Conservation (phyloP, 2,797 vertebrate genomes). For the Mus caroli region DNA sequence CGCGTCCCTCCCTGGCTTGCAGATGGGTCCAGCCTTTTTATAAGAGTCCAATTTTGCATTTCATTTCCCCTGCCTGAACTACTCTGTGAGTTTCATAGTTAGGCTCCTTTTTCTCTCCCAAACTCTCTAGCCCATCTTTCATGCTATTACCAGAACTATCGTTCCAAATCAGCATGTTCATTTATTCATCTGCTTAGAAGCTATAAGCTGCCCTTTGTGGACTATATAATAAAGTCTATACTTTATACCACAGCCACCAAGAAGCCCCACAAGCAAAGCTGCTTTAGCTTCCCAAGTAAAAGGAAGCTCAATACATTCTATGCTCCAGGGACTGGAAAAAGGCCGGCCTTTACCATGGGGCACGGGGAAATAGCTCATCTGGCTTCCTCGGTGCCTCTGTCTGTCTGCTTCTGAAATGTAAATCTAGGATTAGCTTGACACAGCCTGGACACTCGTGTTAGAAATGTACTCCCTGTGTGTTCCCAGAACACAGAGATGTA, state of each 20-base stretch:
- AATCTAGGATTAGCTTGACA: background rate
- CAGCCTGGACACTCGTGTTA: background rate
- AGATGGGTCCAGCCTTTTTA: background rate
- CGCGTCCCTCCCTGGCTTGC: background rate
- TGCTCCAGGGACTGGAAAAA: background rate
- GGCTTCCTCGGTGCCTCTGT: background rate
- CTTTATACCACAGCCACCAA: background rate
- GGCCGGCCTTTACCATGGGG: fast-evolving
- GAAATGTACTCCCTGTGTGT: background rate
- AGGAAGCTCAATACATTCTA: background rate
- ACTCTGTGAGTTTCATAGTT: background rate
- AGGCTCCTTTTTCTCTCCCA: background rate
- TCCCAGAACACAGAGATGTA: background rate
- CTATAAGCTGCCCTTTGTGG: background rate
- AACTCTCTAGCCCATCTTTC: background rate
- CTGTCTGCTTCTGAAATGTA: background rate
- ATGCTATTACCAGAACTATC: background rate
- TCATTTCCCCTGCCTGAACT: background rate
- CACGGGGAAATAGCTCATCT: background rate
- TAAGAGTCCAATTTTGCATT: constrained; percentile 1
- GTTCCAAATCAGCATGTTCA: constrained; percentile 23
- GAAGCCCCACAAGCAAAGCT: background rate
- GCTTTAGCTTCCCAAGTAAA: background rate
- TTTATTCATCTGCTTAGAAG: constrained; percentile 10
- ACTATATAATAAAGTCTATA: background rate